Base-by-base conservation (phyloP, 2,113 vertebrate species). In the Madoqua kirkii region DNA sequence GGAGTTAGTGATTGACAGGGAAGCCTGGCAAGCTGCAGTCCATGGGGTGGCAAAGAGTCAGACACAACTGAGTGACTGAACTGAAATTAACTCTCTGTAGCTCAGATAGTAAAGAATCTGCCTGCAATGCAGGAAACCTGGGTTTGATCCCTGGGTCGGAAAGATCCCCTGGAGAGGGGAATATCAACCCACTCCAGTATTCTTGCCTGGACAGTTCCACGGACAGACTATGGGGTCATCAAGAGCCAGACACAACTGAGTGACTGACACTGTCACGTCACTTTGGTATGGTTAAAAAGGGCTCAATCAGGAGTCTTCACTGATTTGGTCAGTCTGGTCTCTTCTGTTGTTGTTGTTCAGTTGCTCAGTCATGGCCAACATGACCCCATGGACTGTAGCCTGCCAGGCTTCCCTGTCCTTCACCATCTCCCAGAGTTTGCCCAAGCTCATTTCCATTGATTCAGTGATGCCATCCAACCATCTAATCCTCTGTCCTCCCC, bases 251-350 rank as follows among this genome's bases (percentile, higher is more conserved):
- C 31, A 33, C 62, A 64, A 64, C 31, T 62, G 60, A 62, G 29
- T 62, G 13, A 62, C 29, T 62, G 5, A 62, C 60, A 33, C 29
- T 62, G 31, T 62, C 3, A 33, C 0, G 6, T 62, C 60, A 62
- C 60, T 33, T 33, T 88, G 45, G n/a, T 87, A 36, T 92, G 64
- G 81, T 54, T 71, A 95, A 79, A 81, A 94, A n/a, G 14, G 87
- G 94, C 19, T 13, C 97, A 96, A 87, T 29, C 92, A 89, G 82
- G n/a, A 87, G 62, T 97, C 6, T 84, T 95, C 40, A 16, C 4
- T 84, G 29, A 17, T 59, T 71, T 91, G 54, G 54, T 62, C 40
- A 54, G 10, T 54, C 48, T 76, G 1, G 40, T 85, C 43, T 84
- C 50, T 81, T 85, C 67, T 54, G 36, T 5, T 88, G 14, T 60